Conservation (phyloP, 2,888 invertebrate genomes). For the Xestoiulus laeticollis region DNA sequence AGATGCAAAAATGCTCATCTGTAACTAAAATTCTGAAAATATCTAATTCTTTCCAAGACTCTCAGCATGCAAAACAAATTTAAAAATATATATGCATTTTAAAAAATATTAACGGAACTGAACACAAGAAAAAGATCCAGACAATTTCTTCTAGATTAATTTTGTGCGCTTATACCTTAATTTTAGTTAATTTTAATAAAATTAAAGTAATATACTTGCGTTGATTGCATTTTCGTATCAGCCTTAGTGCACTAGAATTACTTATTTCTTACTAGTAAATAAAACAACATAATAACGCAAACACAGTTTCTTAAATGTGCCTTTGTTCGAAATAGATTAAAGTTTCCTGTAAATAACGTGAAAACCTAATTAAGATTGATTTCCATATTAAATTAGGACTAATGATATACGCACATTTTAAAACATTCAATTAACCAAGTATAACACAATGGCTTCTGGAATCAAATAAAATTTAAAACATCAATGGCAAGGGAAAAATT, state of each 20-base stretch:
- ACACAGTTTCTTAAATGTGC: neutral
- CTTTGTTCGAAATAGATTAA: neutral
- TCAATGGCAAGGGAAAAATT: neutral
- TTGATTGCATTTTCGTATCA: neutral
- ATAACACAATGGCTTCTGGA: neutral
- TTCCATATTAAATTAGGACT: neutral
- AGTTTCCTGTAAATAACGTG: neutral
- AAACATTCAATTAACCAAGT: constrained; percentile 20
- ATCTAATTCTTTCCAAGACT: too few relatives aligned
- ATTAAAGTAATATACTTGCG: neutral
- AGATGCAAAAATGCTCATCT: too few relatives aligned
- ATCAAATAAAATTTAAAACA: constrained; percentile 5
- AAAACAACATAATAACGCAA: neutral
- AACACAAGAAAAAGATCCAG: neutral
- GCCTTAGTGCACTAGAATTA: neutral
- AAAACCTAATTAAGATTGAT: neutral
- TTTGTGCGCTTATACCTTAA: neutral
- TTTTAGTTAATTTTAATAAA: neutral
- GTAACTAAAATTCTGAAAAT: too few relatives aligned
- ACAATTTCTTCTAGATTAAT: neutral
- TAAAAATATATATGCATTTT: neutral
- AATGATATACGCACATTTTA: neutral
- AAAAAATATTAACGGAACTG: neutral
- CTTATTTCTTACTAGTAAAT: neutral
- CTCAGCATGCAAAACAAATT: too few relatives aligned